These are phyloP conservation scores for Cyphomyrus plagiostoma DNA, from an alignment of 2,113 vertebrate species.

Conservation along the genomic window DNA sequence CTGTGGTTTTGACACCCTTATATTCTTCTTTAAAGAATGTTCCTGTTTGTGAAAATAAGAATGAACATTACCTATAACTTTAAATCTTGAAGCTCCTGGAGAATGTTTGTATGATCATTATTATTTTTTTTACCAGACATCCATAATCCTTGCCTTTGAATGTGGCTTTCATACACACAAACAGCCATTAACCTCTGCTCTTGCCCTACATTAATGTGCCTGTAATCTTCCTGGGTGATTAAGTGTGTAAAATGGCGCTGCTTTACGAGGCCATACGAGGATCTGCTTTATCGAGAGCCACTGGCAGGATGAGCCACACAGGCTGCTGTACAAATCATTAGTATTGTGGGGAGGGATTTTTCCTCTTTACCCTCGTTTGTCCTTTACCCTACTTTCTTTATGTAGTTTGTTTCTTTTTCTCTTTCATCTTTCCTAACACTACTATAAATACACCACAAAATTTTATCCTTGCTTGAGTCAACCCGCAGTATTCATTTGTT, in stretches of 20 bases:
- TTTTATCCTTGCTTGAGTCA: too few species aligned
- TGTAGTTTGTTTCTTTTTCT: not conserved
- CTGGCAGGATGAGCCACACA: not conserved
- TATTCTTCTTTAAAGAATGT: not conserved
- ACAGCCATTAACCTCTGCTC: not conserved
- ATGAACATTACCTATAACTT: not conserved
- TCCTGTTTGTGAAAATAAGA: not conserved
- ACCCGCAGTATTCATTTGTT: too few species aligned
- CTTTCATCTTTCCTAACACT: not conserved
- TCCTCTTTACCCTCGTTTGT: not conserved
- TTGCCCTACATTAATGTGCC: not conserved
- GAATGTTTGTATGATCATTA: not conserved
- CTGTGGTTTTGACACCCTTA: not conserved
- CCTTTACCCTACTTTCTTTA: not conserved
- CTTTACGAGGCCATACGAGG: not conserved
- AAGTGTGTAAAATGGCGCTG: not conserved
- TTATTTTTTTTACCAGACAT: not conserved
- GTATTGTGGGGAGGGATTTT: not conserved
- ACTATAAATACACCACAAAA: too few species aligned
- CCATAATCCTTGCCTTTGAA: not conserved
- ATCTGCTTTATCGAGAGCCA: not conserved
- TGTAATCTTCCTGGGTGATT: constrained; percentile 10
- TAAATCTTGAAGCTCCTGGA: not conserved
- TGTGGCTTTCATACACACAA: not conserved
- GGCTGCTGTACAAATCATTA: not conserved